These are phyloP conservation scores for Catalaphyllia jardinei DNA, from an alignment of 64 coral and sea anemone genomes.

Conservation along the genomic window DNA sequence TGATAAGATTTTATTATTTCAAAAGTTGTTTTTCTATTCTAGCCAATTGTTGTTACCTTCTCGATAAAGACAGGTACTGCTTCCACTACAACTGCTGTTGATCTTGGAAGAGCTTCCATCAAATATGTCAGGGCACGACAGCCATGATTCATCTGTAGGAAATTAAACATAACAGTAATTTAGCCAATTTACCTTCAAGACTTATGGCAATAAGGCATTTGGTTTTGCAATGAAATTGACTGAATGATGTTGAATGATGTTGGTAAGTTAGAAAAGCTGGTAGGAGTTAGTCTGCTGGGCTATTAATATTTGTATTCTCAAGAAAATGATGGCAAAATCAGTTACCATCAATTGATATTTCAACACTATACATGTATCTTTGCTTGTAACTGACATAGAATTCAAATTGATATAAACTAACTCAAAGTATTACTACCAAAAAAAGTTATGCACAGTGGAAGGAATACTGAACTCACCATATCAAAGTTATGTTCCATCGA, in stretches of 20 bases:
- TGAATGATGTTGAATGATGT: no score
- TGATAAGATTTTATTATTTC: no score
- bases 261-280: no score
- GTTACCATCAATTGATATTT: no score
- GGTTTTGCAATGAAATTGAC: no score
- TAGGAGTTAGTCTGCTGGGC: no score
- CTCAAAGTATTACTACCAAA: not conserved
- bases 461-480: slow-evolving; percentile 57
- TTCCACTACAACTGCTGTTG: slow-evolving; percentile 95
- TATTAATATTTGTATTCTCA: no score
- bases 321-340: no score
- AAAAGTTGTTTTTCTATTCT: no score
- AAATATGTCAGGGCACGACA: slow-evolving; percentile 96
- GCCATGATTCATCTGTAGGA: slow-evolving; percentile 93
- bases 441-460: not conserved
- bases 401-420: not conserved
- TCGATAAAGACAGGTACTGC: slow-evolving; percentile 96
- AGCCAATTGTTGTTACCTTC: slow-evolving; percentile 54
- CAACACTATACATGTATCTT: not conserved
- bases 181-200: no score
- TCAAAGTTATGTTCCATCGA: slow-evolving; percentile 98
- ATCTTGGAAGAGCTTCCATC: slow-evolving; percentile 99
- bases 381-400: not conserved
- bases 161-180: not conserved
- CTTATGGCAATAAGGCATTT: no score